Conservation (phyloP, 2,888 invertebrate genomes). For the Drosophila phalerata region DNA sequence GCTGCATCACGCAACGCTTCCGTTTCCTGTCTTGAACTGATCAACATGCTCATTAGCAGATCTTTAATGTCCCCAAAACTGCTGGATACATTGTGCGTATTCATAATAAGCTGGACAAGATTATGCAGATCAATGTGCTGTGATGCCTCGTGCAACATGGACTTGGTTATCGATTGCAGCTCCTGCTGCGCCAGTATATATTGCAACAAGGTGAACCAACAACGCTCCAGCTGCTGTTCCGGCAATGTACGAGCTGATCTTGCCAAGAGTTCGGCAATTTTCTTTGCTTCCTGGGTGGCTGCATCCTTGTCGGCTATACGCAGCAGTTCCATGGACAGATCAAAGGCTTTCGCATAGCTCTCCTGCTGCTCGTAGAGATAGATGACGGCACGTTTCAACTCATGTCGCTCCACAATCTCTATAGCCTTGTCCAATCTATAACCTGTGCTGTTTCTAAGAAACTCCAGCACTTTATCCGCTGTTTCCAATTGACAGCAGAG, state of each 20-base stretch:
- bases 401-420: conserved; percentile 88
- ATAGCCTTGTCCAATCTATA: conserved; percentile 89
- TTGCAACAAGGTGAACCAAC: conserved; percentile 87
- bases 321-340: conserved; percentile 87
- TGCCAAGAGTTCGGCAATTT: conserved; percentile 64
- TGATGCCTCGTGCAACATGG: conserved; percentile 87
- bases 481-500: conserved; percentile 88
- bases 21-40: conserved; percentile 91
- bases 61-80: conserved; percentile 89
- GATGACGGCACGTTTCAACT: conserved; percentile 89
- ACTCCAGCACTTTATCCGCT: conserved; percentile 86
- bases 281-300: conserved; percentile 62
- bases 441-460: conserved; percentile 86
- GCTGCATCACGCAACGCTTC: conserved; percentile 90
- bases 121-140: conserved; percentile 87
- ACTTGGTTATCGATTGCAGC: conserved; percentile 85
- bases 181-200: conserved; percentile 84
- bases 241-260: conserved; percentile 86
- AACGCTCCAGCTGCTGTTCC: conserved; percentile 85
- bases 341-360: conserved; percentile 90
- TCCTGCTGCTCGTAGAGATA: conserved; percentile 91
- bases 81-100: conserved; percentile 85
- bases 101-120: conserved; percentile 88
- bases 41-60: conserved; percentile 89
- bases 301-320: conserved; percentile 44